A percentile compares a stretch with the other conserved stretches of the same genome.
phyloP scores from a whole-genome alignment of 2,113 vertebrate species.

The Pseudorasbora parva region DNA sequence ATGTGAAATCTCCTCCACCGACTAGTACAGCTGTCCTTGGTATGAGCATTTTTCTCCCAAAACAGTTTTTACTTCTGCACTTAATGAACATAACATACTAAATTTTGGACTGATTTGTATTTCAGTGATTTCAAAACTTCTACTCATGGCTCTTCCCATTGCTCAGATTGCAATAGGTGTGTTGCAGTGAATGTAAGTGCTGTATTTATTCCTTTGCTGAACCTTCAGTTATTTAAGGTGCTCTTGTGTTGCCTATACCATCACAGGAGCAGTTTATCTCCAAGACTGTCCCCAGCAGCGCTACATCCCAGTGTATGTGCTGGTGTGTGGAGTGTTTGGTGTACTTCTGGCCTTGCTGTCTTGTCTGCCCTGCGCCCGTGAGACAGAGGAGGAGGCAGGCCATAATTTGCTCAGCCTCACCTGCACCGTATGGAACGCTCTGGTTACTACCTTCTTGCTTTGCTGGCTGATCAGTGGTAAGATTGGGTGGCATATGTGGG shows the following conservation, averaged over 20 bases:
- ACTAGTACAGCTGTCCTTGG: neutral
- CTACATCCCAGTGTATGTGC: constrained; percentile 75
- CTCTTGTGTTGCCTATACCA: neutral
- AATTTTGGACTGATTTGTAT: constrained; percentile 1
- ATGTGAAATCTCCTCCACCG: neutral
- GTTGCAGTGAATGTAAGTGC: neutral
- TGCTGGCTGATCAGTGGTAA: constrained; percentile 76
- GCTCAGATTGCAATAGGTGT: constrained; percentile 58
- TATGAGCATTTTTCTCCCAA: neutral
- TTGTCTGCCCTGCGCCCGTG: constrained; percentile 60
- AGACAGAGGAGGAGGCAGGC: neutral
- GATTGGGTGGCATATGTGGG: constrained; percentile 19
- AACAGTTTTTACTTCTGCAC: neutral
- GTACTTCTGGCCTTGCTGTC: constrained; percentile 57
- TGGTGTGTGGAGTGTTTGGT: constrained; percentile 68
- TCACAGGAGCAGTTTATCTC: constrained; percentile 66
- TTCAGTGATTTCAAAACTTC: constrained; percentile 61
- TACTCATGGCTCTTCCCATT: constrained; percentile 55
- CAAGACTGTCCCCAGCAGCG: constrained; percentile 67
- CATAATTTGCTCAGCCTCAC: neutral
- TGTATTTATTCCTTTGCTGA: neutral
- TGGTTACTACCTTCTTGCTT: constrained; percentile 62
- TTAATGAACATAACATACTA: neutral
- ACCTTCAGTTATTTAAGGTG: neutral
- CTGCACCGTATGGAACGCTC: constrained; percentile 52